These are phyloP conservation scores for Lasioglossum vierecki DNA, from an alignment of 2,888 invertebrate genomes.

Conservation along the genomic window DNA sequence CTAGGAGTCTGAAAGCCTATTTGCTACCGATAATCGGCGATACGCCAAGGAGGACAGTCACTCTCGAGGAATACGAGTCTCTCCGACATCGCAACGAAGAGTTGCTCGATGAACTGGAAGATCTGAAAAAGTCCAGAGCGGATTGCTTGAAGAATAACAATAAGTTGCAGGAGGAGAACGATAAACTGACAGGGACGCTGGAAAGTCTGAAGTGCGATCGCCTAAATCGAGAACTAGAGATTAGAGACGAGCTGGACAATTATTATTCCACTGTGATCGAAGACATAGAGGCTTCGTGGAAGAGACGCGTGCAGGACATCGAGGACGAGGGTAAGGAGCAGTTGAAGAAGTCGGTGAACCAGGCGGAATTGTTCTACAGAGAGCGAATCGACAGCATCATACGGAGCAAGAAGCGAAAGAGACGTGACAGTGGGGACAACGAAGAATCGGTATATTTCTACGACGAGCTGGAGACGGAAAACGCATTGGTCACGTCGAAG, in stretches of 20 bases:
- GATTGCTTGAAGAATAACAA: conserved; percentile 60
- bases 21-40: not conserved
- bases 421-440: conserved; percentile 64
- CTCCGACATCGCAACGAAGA: conserved; percentile 41
- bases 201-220: conserved; percentile 55
- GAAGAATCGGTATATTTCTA: conserved; percentile 54
- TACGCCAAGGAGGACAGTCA: conserved; percentile 13
- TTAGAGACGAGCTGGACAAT: conserved; percentile 74
- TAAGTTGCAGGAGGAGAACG: conserved; percentile 56
- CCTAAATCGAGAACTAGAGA: conserved; percentile 70
- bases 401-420: conserved; percentile 69
- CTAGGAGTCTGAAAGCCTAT: not conserved
- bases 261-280: conserved; percentile 70
- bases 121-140: conserved; percentile 46
- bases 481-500: conserved; percentile 63
- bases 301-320: conserved; percentile 58
- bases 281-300: conserved; percentile 75
- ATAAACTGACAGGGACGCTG: conserved; percentile 63
- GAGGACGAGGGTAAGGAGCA: conserved; percentile 71
- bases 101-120: conserved; percentile 66
- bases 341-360: conserved; percentile 73
- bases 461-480: conserved; percentile 67
- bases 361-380: conserved; percentile 74
- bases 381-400: conserved; percentile 69
- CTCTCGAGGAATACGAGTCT: not conserved